phyloP scores from a whole-genome alignment of 1,140 invertebrate species.

The Brachystomella parvula region DNA sequence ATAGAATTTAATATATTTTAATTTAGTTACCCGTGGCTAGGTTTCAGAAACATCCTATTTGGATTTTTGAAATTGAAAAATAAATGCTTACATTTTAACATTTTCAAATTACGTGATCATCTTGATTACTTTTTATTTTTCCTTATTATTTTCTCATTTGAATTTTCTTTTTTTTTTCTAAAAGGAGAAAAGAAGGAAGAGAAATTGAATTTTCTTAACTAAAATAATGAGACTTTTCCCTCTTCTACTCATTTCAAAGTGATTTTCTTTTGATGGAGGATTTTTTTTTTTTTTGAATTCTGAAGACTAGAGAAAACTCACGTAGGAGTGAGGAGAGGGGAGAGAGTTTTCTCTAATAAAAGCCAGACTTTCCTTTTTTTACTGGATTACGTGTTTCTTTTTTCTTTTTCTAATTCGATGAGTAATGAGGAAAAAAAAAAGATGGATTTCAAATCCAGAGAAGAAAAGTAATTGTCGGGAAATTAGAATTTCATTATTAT shows the following conservation, averaged over 20 bases:
- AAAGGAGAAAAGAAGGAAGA: constrained; percentile 1
- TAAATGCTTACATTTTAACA: too few species aligned
- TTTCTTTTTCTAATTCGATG: background rate
- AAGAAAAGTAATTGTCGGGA: constrained; percentile 9
- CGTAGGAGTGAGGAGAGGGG: background rate
- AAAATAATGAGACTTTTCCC: constrained; percentile 9
- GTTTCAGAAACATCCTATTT: too few species aligned
- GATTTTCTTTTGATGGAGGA: background rate
- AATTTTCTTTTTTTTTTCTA: background rate
- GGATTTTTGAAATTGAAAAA: too few species aligned
- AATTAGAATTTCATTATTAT: background rate
- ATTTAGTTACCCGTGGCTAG: too few species aligned
- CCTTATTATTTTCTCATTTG: background rate
- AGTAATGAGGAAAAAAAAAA: background rate
- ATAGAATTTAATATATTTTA: too few species aligned
- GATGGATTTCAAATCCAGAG: background rate
- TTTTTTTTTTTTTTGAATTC: constrained; percentile 1
- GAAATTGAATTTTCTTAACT: constrained; percentile 1
- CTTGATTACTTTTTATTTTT: too few species aligned
- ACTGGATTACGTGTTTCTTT: too few species aligned
- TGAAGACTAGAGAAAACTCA: constrained; percentile 11
- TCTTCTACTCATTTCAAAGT: background rate
- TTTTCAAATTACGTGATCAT: too few species aligned
- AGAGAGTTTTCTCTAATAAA: constrained; percentile 5
- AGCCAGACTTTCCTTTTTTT: constrained; percentile 15